Percentiles rank a stretch among this genome's conserved stretches.
Evolutionary conservation across 2,113 vertebrate genomes (phyloP).

Genomic region (human (Homo sapiens)): GRCh38 chr2:214145001-214145500

Average conservation of each 20-base stretch:
- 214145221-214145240: neutral
- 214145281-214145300: neutral
- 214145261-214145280: neutral
- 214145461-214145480: neutral
- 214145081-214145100: neutral
- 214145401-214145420: neutral
- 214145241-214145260: neutral
- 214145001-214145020: neutral
- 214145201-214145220: neutral
- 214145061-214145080: neutral
- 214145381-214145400: neutral
- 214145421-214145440: neutral
- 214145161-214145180: neutral
- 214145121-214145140: neutral
- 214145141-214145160: neutral
- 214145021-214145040: neutral
- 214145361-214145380: neutral
- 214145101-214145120: neutral
- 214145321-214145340: neutral
- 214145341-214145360: neutral
- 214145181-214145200: neutral
- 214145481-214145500: neutral
- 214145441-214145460: neutral
- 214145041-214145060: neutral
- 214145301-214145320: neutral